A percentile compares a stretch with the other conserved stretches of the same genome.
Conservation (phyloP, 2,113 vertebrate species). For the Alligator sinensis region DNA sequence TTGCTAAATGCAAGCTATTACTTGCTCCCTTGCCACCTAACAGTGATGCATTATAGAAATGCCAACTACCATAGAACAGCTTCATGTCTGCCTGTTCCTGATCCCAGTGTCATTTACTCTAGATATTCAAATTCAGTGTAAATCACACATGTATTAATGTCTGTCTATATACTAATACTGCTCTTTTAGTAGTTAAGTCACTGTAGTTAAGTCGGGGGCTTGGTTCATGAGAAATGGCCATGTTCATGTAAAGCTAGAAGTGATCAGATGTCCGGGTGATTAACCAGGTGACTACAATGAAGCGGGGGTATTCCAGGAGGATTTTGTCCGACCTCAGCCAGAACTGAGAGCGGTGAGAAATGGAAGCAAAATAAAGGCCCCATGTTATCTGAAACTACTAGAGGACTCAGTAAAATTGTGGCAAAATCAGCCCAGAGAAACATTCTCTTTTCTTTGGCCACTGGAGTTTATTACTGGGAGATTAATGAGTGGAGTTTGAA, state of each 20-base stretch:
- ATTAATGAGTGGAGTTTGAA: conserved; percentile 43
- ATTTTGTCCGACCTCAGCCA: not conserved
- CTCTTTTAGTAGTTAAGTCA: not conserved
- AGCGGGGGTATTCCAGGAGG: not conserved
- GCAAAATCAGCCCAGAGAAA: not conserved
- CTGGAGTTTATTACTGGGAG: conserved; percentile 20
- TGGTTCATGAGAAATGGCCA: not conserved
- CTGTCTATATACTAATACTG: too few relatives aligned
- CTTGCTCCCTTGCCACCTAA: too few relatives aligned
- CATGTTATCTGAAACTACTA: not conserved
- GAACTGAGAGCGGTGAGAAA: not conserved
- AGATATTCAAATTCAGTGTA: too few relatives aligned
- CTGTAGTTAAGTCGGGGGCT: not conserved
- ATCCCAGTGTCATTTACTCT: too few relatives aligned
- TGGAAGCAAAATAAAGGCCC: not conserved
- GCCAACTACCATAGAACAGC: too few relatives aligned
- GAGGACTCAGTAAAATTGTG: not conserved
- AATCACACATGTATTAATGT: too few relatives aligned
- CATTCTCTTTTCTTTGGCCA: not conserved
- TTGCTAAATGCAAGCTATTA: too few relatives aligned
- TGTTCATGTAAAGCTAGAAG: not conserved
- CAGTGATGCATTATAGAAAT: too few relatives aligned
- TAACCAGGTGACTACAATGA: not conserved
- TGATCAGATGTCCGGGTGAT: not conserved
- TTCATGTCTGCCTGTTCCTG: too few relatives aligned